Evolutionary conservation across 2,113 vertebrate genomes (phyloP), one percentile per base, ranked within the genome.

Genomic region (Delphinapterus leucas): DNA sequence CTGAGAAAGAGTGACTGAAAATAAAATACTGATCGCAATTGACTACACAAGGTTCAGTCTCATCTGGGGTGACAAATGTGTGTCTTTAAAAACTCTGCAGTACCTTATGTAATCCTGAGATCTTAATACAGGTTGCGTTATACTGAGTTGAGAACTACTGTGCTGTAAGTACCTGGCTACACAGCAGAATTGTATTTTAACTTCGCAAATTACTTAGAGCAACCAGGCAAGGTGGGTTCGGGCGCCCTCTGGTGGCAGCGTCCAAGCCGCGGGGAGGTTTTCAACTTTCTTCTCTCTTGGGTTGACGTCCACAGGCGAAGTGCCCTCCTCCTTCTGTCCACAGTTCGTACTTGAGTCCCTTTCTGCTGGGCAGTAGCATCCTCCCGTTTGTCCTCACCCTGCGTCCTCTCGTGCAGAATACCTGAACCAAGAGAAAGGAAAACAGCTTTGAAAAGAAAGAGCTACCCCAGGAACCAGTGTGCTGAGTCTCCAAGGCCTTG

Each of bases 301-400:
- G 38, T 21, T 9, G 11, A 3, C 0, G 17, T 15, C 28, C 21
- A 0, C 0, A 1, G 4, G 58, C 44, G 8, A 2, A 15, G 20
- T 5, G 58, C 31, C 20, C 7, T 28, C 11, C 10, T 58, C 71
- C n/a, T 44, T 12, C 20, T 1, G 18, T 36, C 4, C 21, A 7
- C 67, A n/a, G 0, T 26, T 44, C 1, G 0, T 1, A 3, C 21
- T 3, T 3, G 58, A 41, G 58, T 23, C 11, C 2, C n/a, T 83
- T 67, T 26, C 61, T 31, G 73, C 21, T 4, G 38, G 81, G 2
- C 25, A 3, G 9, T 7, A 11, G 20, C 20, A 18, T 28, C 17
- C 33, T 70, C 26, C 20, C 47, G 23, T 33, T 26, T 36, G 36
- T 18, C 25, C 68, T n/a, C 41, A 53, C 0, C 2, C 36, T 13